Evolutionary conservation across 2,113 vertebrate genomes (phyloP).

Genomic region (Melanostigma gelatinosum): DNA sequence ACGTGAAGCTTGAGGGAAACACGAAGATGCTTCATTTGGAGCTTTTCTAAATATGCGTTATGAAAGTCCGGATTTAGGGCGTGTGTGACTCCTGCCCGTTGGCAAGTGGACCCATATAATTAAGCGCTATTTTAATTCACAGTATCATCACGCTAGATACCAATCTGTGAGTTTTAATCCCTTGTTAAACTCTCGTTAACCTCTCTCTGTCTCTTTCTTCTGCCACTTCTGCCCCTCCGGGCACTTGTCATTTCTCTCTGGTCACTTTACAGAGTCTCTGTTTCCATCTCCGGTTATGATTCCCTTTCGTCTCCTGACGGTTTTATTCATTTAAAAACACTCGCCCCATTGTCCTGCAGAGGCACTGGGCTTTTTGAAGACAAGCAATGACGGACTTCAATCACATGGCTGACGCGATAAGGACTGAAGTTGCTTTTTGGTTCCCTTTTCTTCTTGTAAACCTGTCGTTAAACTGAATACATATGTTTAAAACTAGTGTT

Average conservation of each 20-base stretch:
- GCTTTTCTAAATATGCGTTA: background rate
- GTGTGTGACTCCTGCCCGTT: constrained; percentile 38
- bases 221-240: constrained; percentile 71
- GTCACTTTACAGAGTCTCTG: constrained; percentile 68
- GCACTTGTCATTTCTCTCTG: constrained; percentile 66
- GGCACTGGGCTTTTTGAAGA: constrained; percentile 50
- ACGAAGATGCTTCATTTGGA: background rate
- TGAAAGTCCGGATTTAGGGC: constrained; percentile 17
- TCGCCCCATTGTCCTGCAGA: constrained; percentile 71
- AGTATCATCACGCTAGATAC: constrained; percentile 68
- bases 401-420: constrained; percentile 60
- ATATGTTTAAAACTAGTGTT: background rate
- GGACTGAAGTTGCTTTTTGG: constrained; percentile 12
- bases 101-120: constrained; percentile 59
- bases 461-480: background rate
- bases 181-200: constrained; percentile 84
- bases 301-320: constrained; percentile 68
- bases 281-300: constrained; percentile 75
- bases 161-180: constrained; percentile 79
- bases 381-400: constrained; percentile 59
- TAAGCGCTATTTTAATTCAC: constrained; percentile 64
- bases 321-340: constrained; percentile 82
- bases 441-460: background rate
- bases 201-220: constrained; percentile 51
- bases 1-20: background rate